A percentile compares a stretch with the other conserved stretches of the same genome.
Conservation (phyloP, 2,888 invertebrate species). For the Papilio protenor region DNA sequence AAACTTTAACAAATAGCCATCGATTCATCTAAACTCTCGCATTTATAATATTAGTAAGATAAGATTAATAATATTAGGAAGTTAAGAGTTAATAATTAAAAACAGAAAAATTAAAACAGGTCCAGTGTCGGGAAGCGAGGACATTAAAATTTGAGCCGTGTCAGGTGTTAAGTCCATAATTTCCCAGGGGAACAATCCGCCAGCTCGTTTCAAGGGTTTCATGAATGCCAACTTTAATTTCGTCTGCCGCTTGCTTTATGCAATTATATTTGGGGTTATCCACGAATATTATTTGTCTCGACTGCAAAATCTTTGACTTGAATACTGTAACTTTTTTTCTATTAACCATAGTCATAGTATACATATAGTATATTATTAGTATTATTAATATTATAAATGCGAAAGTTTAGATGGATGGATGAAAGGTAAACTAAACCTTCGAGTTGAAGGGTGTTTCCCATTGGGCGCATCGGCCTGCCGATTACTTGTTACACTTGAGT, state of each 20-base stretch:
- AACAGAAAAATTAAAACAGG: conserved; percentile 20
- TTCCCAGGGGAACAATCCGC: conserved; percentile 80
- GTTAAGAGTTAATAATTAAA: background rate
- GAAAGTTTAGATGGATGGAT: no score
- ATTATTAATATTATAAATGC: no score
- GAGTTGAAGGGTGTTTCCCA: no score
- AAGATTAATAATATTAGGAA: background rate
- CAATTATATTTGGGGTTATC: conserved; percentile 7
- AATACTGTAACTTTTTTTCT: background rate
- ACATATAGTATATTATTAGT: no score
- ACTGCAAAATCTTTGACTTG: conserved; percentile 5
- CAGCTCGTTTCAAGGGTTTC: conserved; percentile 80
- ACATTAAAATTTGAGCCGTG: conserved; percentile 83
- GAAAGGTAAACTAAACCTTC: no score
- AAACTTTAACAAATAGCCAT: no score
- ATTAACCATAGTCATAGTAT: no score
- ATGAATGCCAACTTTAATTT: conserved; percentile 78
- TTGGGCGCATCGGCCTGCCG: no score
- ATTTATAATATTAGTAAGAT: no score
- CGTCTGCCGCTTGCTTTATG: conserved; percentile 61
- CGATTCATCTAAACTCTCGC: no score
- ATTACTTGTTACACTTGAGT: no score
- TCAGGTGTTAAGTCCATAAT: conserved; percentile 84
- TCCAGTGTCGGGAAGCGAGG: conserved; percentile 60
- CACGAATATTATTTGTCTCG: conserved; percentile 1